Conservation (phyloP, 92 coral and sea anemone genomes). For the Siderastrea radians region DNA sequence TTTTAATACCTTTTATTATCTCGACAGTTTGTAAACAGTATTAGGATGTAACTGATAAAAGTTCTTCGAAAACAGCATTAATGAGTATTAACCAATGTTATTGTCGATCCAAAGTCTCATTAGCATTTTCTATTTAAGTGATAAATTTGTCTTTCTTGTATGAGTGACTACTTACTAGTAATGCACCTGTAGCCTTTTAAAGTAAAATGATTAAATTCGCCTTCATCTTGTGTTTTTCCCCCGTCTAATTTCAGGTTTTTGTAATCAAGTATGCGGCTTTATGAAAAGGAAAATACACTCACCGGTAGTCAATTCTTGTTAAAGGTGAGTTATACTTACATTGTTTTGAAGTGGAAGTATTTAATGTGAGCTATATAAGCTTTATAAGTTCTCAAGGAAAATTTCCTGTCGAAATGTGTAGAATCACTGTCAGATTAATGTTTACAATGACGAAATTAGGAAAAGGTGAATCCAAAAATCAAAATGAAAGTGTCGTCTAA, state of each 20-base stretch:
- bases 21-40: neutral
- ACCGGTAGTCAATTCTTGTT: neutral
- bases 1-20: neutral
- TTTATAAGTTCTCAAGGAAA: no score
- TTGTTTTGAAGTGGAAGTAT: no score
- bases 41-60: neutral
- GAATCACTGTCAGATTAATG: no score
- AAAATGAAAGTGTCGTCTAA: no score
- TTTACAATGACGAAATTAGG: no score
- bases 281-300: neutral
- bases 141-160: neutral
- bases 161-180: neutral
- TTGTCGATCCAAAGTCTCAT: neutral
- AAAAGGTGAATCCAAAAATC: no score
- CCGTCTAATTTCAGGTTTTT: neutral
- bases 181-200: neutral
- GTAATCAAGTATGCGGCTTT: slow-evolving; percentile 3
- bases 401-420: no score
- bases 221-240: neutral
- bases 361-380: no score
- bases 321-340: no score
- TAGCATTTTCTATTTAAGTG: neutral
- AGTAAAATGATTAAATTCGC: neutral
- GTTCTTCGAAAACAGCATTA: neutral
- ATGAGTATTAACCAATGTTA: neutral